Evolutionary conservation across 2,888 invertebrate genomes (phyloP), one percentile per base, ranked within the genome.

Genomic region (Mythimna impura): DNA sequence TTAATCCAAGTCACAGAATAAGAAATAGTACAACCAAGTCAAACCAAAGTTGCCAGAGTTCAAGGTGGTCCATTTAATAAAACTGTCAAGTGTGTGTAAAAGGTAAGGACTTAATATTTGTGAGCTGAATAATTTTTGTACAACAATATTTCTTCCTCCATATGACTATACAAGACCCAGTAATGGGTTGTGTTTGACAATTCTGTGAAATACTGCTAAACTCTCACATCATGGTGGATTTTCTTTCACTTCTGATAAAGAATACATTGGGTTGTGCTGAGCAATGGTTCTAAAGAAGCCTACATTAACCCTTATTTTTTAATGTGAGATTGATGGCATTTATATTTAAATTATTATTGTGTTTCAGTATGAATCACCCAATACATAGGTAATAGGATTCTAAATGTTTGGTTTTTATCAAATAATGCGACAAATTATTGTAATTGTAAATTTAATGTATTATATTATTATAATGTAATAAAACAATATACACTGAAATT

Each of bases 401-500:
- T 43, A 30, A 80, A 81, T 71, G 65, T 71, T 71, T 66, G 67
- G 47, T 47, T 71, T 80, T 75, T 67, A 71, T 69, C 12, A 81
- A 79, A 80, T 72, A 78, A 85, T 80, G 71, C 71, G 25, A 85
- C 80, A 84, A 82, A 84, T 80, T 83, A 76, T 81, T 80, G 73
- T 80, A 80, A 83, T 85, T 86, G 69, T 83, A 78, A 83, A 80
- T 85, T 78, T 73, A 82, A 76, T 84, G 80, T 84, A 80, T 73
- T 75, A 82, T 76, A 47, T 47, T 76, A 76, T 76, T 72, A 10
- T 43, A 78, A 58, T 80, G 76, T 80, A 76, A 76, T 66, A 76
- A 80, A 79, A 79, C 75, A 80, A 62, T 65, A 73, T 70, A 71
- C 50, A 52, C 8, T 9, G 50, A 52, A 0, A 3, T 7, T 52